Base-by-base conservation (phyloP, 2,888 invertebrate genomes). In the Macaria liturata region DNA sequence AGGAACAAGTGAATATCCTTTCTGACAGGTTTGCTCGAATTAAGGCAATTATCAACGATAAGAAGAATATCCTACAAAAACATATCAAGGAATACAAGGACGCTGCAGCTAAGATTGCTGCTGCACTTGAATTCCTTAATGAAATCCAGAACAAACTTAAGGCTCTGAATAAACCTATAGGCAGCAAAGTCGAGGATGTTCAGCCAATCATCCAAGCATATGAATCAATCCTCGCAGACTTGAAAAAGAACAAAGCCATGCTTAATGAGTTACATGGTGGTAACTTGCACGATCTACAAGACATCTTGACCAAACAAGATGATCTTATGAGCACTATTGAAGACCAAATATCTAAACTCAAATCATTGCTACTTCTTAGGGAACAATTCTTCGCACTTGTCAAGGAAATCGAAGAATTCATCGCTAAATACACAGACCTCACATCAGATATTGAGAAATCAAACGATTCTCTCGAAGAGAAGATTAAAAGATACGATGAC, bases 341-440 rank as follows among this genome's bases (percentile, higher is more conserved):
- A 86, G 96, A 97, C 62, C 97, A 97, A 84, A 95, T 97, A 67
- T 95, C 96, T 0, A 95, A 94, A 81, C 89, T 98, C 5, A 94
- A 96, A 67, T 96, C 97, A 69, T 89, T 98, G 0, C 80, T 98
- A 9, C 80, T 96, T 3, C 81, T 98, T 7, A 94, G 98, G 9
- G 98, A 98, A 79, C 98, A 98, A 76, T 98, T 97, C 84, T 95
- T 97, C 54, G 95, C 96, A 0, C 88, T 98, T 4, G 95, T 98
- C 4, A 96, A 96, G 49, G 97, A 98, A 84, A 97, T 98, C 32
- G 95, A 95, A 80, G 96, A 95, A 1, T 98, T 98, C 71, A 96
- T 98, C 58, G 93, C 96, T 40, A 97, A 97, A 76, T 97, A 97
- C 77, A 97, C 96, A 0, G 96, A 96, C 73, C 94, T 97, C 3